Percentiles rank a stretch among this genome's conserved stretches.
Conservation (phyloP, 1,140 invertebrate species). For the Ectropis grisescens region DNA sequence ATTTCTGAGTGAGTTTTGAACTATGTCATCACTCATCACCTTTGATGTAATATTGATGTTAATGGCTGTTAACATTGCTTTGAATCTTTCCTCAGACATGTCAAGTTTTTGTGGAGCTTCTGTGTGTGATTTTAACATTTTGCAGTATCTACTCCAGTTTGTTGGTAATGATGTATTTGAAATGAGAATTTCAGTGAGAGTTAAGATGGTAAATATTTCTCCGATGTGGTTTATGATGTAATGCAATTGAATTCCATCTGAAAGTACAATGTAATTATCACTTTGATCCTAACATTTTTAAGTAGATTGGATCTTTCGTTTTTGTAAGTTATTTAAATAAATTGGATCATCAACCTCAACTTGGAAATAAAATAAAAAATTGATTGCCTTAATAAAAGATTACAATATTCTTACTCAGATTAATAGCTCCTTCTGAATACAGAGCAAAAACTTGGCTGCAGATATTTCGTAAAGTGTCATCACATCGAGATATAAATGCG, state of each 20-base stretch:
- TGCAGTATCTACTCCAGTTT: conserved; percentile 51
- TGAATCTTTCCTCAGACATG: conserved; percentile 30
- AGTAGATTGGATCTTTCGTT: conserved; percentile 2
- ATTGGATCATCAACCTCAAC: no score
- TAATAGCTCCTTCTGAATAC: conserved; percentile 63
- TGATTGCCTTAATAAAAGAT: no score
- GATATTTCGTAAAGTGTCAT: conserved; percentile 76
- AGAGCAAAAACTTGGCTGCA: conserved; percentile 78
- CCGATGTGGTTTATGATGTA: conserved; percentile 60
- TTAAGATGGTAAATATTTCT: conserved; percentile 50
- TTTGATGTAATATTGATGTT: conserved; percentile 44
- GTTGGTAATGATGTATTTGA: conserved; percentile 33
- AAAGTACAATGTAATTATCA: conserved; percentile 14
- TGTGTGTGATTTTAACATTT: conserved; percentile 25
- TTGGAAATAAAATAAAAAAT: not conserved
- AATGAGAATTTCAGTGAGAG: conserved; percentile 45
- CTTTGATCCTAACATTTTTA: conserved; percentile 4
- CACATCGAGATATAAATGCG: conserved; percentile 76
- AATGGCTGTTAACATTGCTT: conserved; percentile 31
- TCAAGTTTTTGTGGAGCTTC: conserved; percentile 22
- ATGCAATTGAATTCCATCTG: conserved; percentile 56
- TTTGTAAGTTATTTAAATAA: no score
- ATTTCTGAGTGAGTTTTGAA: conserved; percentile 72
- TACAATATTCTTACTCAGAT: conserved; percentile 59
- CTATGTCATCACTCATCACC: conserved; percentile 60